Evolutionary conservation across 53 echinoderm and acorn worm species (phyloP), one percentile per base, ranked within the genome.

Genomic region (Astropecten irregularis): DNA sequence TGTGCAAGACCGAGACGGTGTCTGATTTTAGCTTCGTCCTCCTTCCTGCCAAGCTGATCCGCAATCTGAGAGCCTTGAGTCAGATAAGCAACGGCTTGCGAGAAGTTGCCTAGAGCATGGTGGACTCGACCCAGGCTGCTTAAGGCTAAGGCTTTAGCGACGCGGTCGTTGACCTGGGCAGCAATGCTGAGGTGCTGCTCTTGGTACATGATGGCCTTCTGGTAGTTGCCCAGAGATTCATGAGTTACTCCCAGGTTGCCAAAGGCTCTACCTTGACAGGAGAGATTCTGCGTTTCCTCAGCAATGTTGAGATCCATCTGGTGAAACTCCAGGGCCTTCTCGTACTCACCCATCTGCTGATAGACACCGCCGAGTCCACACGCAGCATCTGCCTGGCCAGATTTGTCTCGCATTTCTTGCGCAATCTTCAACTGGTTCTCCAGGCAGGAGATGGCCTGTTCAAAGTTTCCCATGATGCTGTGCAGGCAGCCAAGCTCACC

Each of bases 161-260:
- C 90, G 23, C 90, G 81, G 74, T 99, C 99, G 44, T 92, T 95
- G 37, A 99, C 85, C 53, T 99, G 94, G 2, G 99, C 99, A 13
- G 99, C 99, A 16, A 99, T 99, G 69, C 99, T 99, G 32, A 99
- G 86, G 73, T 99, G 99, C 37, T 99, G 99, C 69, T 99, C 99
- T 63, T 99, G 99, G 60, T 99, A 99, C 86, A 95, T 90, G 44
- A 99, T 95, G n/a, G 99, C 94, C 71, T 92, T 91, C 83, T 99
- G 94, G 74, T 92, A 99, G 65, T 92, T 92, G 4, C 94, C 99
- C 13, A 99, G 84, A 18, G 95, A 95, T 55, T 99, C 99, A 50
- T 99, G 92, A 15, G 94, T 94, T 51, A 92, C 94, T 9, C 99
- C 99, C 5, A 99, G 66, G 53, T 99, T 99, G 33, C 99, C 99